phyloP scores from a whole-genome alignment of 2,888 invertebrate species.

The Ferdinandea cuprea region DNA sequence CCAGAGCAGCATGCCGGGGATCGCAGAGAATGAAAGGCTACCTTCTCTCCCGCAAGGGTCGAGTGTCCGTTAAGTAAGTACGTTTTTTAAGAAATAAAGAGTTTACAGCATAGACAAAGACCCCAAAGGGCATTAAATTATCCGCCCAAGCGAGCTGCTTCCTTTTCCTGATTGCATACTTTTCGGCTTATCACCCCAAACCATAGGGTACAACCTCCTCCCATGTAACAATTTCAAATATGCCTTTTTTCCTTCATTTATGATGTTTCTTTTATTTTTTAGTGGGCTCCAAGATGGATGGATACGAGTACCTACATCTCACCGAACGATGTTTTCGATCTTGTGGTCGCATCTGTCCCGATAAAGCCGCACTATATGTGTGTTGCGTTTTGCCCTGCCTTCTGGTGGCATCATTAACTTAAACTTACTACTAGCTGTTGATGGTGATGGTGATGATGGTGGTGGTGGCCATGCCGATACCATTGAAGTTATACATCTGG shows the following conservation, averaged over 20 bases:
- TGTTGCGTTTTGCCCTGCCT: constrained; percentile 12
- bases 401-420: constrained; percentile 39
- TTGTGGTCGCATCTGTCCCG: constrained; percentile 54
- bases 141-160: too few species aligned
- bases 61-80: too few species aligned
- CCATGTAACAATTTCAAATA: neutral
- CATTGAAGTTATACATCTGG: constrained; percentile 49
- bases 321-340: constrained; percentile 35
- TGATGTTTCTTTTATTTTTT: neutral
- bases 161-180: too few species aligned
- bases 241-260: neutral
- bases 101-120: too few species aligned
- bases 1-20: too few species aligned
- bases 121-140: too few species aligned
- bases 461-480: constrained; percentile 15
- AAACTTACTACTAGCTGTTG: neutral
- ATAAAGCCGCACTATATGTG: constrained; percentile 38
- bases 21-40: too few species aligned
- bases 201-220: too few species aligned
- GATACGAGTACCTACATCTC: neutral
- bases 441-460: constrained; percentile 13
- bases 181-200: too few species aligned
- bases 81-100: too few species aligned
- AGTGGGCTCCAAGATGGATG: constrained; percentile 20
- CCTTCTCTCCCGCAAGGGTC: too few species aligned